A percentile compares a stretch with the other conserved stretches of the same genome.
phyloP scores from a whole-genome alignment of 1,140 invertebrate genomes.

The Achroia grisella region DNA sequence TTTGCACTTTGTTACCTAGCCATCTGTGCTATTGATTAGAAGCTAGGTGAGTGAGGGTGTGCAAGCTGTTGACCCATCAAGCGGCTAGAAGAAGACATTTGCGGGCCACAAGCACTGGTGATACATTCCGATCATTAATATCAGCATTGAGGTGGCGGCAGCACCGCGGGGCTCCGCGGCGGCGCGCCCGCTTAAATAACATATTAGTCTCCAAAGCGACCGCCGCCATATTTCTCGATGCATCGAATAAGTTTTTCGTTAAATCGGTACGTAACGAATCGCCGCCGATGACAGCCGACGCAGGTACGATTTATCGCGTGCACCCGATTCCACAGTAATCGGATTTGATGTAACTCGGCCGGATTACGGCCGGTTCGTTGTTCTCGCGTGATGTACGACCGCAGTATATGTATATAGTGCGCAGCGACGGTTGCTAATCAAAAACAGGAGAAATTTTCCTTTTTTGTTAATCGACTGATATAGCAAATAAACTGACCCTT shows the following conservation, averaged over 20 bases:
- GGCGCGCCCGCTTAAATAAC: conserved; percentile 39
- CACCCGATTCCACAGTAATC: conserved; percentile 52
- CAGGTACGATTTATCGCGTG: conserved; percentile 46
- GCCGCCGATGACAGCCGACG: conserved; percentile 47
- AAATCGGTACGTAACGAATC: conserved; percentile 53
- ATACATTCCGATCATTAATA: conserved; percentile 62
- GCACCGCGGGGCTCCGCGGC: conserved; percentile 45
- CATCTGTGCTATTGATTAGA: no score
- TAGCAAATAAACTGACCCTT: no score
- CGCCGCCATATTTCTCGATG: conserved; percentile 55
- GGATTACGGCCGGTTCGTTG: conserved; percentile 8
- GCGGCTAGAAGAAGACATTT: conserved; percentile 36
- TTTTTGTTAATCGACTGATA: no score
- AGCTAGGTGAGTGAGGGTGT: neutral
- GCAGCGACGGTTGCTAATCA: no score
- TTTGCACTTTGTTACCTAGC: no score
- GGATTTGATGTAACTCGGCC: conserved; percentile 32
- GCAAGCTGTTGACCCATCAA: neutral
- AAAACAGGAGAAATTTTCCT: no score
- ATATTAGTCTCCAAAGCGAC: conserved; percentile 58
- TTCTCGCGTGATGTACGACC: neutral
- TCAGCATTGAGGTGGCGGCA: conserved; percentile 52
- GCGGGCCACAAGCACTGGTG: conserved; percentile 24
- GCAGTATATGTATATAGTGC: no score
- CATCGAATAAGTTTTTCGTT: conserved; percentile 55